A percentile compares a stretch with the other conserved stretches of the same genome.
phyloP scores from a whole-genome alignment of 64 coral and sea anemone species.

The Pocillopora damicornis region DNA sequence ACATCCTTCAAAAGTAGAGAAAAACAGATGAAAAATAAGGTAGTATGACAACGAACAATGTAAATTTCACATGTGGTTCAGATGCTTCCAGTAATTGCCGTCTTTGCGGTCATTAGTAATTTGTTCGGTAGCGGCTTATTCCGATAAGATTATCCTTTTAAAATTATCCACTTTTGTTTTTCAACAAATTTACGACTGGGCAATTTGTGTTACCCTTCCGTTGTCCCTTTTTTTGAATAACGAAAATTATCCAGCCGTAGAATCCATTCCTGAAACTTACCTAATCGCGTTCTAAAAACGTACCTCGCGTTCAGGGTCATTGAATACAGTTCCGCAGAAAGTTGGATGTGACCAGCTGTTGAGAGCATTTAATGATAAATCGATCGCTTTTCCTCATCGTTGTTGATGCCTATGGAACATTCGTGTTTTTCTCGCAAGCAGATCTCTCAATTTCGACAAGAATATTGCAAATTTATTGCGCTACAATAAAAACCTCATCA shows the following conservation, averaged over 20 bases:
- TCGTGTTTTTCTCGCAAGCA: neutral
- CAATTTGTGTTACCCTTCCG: neutral
- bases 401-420: slow-evolving; percentile 27
- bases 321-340: slow-evolving; percentile 19
- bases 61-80: neutral
- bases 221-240: neutral
- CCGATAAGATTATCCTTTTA: slow-evolving; percentile 38
- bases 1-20: neutral
- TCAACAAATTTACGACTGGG: neutral
- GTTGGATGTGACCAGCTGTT: slow-evolving; percentile 21
- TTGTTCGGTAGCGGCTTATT: slow-evolving; percentile 30
- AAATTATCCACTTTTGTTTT: slow-evolving; percentile 28
- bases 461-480: neutral
- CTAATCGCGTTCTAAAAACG: neutral
- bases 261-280: neutral
- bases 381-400: slow-evolving; percentile 29
- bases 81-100: neutral
- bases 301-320: slow-evolving; percentile 2
- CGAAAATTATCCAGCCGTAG: neutral
- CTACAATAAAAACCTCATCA: slow-evolving; percentile 34
- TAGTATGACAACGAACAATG: too few relatives aligned
- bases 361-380: slow-evolving; percentile 46
- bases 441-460: neutral
- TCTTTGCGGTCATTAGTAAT: slow-evolving; percentile 10
- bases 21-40: neutral